Conservation (phyloP, 2,888 invertebrate genomes). For the Anthophora plumipes region DNA sequence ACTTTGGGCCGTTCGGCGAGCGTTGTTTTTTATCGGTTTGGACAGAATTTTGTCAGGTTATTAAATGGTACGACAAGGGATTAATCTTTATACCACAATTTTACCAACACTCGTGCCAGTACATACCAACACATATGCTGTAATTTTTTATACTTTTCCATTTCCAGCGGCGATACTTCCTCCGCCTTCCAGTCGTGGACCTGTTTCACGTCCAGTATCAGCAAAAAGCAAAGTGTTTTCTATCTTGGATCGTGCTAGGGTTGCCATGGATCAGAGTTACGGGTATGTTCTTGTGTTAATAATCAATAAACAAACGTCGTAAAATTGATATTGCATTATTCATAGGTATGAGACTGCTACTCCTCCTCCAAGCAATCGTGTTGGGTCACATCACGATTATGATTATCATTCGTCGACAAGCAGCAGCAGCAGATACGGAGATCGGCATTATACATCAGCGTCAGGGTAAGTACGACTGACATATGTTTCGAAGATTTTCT, state of each 20-base stretch:
- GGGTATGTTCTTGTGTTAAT: constrained; percentile 84
- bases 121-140: background rate
- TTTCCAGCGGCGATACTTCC: constrained; percentile 81
- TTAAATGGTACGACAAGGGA: too few relatives aligned
- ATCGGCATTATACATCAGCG: constrained; percentile 80
- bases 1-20: too few relatives aligned
- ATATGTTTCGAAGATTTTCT: background rate
- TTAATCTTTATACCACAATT: too few relatives aligned
- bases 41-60: too few relatives aligned
- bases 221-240: constrained; percentile 93
- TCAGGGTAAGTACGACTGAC: constrained; percentile 75
- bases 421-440: constrained; percentile 79
- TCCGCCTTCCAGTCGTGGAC: constrained; percentile 84
- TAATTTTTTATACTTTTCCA: background rate
- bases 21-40: too few relatives aligned
- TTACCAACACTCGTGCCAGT: too few relatives aligned
- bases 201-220: constrained; percentile 85
- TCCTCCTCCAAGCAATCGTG: constrained; percentile 69
- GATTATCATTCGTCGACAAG: constrained; percentile 80
- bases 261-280: constrained; percentile 93
- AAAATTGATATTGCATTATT: constrained; percentile 5
- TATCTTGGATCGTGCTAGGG: constrained; percentile 92
- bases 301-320: background rate
- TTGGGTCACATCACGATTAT: constrained; percentile 82
- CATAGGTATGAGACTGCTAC: constrained; percentile 69